Conservation (phyloP, 2,888 invertebrate genomes). For the Harmothoe impar region DNA sequence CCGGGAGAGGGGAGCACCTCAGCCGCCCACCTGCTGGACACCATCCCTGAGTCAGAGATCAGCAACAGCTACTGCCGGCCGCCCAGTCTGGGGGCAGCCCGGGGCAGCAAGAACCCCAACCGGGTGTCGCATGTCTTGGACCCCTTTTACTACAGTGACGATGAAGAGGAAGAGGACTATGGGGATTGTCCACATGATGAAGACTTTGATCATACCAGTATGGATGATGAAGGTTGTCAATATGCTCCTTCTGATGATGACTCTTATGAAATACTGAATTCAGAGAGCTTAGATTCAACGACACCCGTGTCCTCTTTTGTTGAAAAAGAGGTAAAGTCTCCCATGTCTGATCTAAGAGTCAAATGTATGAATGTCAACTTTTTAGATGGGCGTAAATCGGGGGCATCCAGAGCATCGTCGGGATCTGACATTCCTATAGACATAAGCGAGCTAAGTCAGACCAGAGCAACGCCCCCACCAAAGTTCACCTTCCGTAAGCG, state of each 20-base stretch:
- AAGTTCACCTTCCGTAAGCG: constrained; percentile 64
- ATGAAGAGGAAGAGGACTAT: neutral
- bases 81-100: neutral
- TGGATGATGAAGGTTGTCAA: constrained; percentile 33
- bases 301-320: no score
- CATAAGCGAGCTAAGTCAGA: constrained; percentile 45
- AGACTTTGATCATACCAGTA: constrained; percentile 26
- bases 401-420: constrained; percentile 11
- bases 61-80: neutral
- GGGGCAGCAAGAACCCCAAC: neutral
- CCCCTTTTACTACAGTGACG: neutral
- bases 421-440: constrained; percentile 52
- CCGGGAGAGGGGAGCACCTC: neutral
- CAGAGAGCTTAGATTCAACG: neutral
- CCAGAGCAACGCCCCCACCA: constrained; percentile 66
- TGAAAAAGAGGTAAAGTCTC: neutral
- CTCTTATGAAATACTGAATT: neutral
- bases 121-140: neutral
- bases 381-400: constrained; percentile 26
- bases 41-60: constrained; percentile 19
- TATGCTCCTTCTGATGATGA: neutral
- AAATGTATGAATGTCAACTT: neutral
- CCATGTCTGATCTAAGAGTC: neutral
- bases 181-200: neutral
- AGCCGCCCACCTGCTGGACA: neutral